Percentiles rank a stretch among this genome's conserved stretches.
Conservation (phyloP, 53 echinoderm and acorn worm genomes). For the Paelopatides confundens region DNA sequence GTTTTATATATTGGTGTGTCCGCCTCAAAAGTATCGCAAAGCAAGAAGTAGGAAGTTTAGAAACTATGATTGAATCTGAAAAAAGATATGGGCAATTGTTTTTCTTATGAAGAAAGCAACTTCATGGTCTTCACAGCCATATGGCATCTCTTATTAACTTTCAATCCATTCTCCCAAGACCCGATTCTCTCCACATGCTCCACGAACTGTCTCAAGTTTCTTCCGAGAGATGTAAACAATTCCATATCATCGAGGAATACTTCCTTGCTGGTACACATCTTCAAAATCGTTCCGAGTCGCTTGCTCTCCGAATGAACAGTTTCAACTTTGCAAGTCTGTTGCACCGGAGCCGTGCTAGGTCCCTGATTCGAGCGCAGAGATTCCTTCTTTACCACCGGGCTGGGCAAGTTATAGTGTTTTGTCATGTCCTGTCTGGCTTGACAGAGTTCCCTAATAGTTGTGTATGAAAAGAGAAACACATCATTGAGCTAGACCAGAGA, state of each 20-base stretch:
- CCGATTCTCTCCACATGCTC: neutral
- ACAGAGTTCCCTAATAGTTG: slow-evolving; percentile 37
- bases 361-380: neutral
- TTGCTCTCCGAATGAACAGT: neutral
- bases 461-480: slow-evolving; percentile 60
- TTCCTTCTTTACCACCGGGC: neutral
- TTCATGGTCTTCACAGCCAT: neutral
- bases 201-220: neutral
- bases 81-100: no score
- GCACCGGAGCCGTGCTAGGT: neutral
- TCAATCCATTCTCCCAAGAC: slow-evolving; percentile 20
- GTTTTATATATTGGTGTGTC: no score
- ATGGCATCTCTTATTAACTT: neutral
- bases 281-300: neutral
- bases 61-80: no score
- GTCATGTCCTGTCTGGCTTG: slow-evolving; percentile 5
- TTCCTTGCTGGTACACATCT: neutral
- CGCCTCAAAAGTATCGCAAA: no score
- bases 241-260: neutral
- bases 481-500: no score
- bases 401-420: neutral
- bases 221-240: neutral
- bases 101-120: neutral
- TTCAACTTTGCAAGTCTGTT: neutral
- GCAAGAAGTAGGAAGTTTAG: no score